These are phyloP conservation scores for Cephalopholis sonnerati DNA, from an alignment of 2,113 vertebrate species.

Conservation along the genomic window DNA sequence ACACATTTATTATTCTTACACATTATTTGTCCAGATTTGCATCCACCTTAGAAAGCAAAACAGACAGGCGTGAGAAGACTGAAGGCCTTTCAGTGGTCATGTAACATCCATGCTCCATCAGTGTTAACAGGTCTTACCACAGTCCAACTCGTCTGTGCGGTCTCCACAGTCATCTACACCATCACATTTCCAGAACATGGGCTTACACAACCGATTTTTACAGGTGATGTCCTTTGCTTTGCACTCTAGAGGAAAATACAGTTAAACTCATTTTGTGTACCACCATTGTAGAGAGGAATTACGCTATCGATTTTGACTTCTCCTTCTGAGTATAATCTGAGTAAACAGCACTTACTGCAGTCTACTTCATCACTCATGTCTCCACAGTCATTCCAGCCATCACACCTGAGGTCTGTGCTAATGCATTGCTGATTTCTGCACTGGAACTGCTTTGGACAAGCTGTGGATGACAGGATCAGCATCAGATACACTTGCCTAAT, in stretches of 20 bases:
- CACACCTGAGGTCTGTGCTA: slow-evolving; percentile 82
- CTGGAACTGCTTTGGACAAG: slow-evolving; percentile 89
- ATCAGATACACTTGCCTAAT: neutral
- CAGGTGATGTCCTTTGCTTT: slow-evolving; percentile 83
- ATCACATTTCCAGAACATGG: slow-evolving; percentile 92
- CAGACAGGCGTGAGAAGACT: neutral
- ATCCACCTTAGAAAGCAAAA: slow-evolving; percentile 68
- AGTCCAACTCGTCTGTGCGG: slow-evolving; percentile 89
- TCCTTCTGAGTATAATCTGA: neutral
- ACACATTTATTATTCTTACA: slow-evolving; percentile 88
- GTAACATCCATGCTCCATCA: neutral
- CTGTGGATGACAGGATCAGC: slow-evolving; percentile 70
- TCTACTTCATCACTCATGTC: slow-evolving; percentile 89
- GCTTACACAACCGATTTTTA: slow-evolving; percentile 89
- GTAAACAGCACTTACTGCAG: slow-evolving; percentile 87
- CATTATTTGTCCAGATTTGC: slow-evolving; percentile 71
- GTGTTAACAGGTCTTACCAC: slow-evolving; percentile 83
- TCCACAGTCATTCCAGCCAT: slow-evolving; percentile 94
- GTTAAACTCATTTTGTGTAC: neutral
- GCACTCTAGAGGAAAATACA: slow-evolving; percentile 77
- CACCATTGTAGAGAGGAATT: neutral
- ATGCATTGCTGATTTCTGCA: slow-evolving; percentile 90
- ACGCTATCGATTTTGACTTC: neutral
- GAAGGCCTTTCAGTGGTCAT: neutral
- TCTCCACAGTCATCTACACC: slow-evolving; percentile 92